A percentile compares a stretch with the other conserved stretches of the same genome.
phyloP scores from a whole-genome alignment of 2,113 vertebrate genomes.

The Macrotis lagotis region DNA sequence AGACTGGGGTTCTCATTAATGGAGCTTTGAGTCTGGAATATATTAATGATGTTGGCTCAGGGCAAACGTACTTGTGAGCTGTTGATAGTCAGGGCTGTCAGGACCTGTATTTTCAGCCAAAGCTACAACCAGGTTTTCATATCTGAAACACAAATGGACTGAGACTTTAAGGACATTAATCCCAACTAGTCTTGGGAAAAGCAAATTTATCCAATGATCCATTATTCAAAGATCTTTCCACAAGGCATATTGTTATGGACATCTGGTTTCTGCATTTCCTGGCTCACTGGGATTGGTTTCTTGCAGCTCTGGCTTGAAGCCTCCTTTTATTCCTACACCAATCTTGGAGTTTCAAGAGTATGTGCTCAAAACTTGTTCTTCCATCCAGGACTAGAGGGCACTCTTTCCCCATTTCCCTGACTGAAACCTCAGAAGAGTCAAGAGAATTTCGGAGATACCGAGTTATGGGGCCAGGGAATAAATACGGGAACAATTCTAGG shows the following conservation, averaged over 20 bases:
- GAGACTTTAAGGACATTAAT: background rate
- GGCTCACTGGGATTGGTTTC: constrained; percentile 23
- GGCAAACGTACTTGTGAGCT: constrained; percentile 89
- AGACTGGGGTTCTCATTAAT: background rate
- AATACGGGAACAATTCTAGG: constrained; percentile 7
- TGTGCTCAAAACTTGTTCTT: background rate
- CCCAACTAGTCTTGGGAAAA: background rate
- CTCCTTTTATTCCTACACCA: background rate
- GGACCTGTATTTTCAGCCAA: constrained; percentile 90
- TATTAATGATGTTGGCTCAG: background rate
- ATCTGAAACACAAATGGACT: constrained; percentile 81
- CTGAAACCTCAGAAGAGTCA: background rate
- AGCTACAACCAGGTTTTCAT: constrained; percentile 89
- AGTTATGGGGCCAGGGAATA: background rate
- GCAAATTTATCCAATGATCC: background rate
- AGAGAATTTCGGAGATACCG: background rate
- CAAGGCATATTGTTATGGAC: background rate
- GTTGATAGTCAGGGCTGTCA: constrained; percentile 85
- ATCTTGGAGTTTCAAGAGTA: background rate
- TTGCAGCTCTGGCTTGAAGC: background rate
- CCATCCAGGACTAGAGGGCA: background rate
- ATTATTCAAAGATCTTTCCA: constrained; percentile 1
- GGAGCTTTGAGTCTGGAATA: background rate
- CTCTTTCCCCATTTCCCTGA: background rate
- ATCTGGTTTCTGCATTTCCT: background rate